Evolutionary conservation across 2,888 invertebrate species (phyloP).

Genomic region (Griposia aprilina): DNA sequence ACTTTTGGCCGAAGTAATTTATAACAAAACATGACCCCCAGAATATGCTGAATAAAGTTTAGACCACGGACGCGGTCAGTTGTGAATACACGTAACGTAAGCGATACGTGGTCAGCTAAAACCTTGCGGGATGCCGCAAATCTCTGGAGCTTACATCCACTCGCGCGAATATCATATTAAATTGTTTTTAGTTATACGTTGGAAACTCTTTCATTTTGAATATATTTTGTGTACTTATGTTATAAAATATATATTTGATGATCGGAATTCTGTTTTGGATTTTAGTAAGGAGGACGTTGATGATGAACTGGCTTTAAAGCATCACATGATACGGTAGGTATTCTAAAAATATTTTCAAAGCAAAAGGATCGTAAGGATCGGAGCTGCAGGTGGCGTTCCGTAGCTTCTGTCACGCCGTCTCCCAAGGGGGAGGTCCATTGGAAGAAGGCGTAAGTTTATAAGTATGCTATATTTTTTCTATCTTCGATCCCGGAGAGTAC

Average conservation of each 20-base stretch:
- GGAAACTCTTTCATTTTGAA: neutral
- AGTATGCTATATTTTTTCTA: too few relatives aligned
- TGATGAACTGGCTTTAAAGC: neutral
- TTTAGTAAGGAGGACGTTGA: neutral
- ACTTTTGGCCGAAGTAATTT: slow-evolving; percentile 29
- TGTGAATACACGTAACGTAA: slow-evolving; percentile 44
- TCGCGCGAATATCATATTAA: slow-evolving; percentile 40
- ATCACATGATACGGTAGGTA: neutral
- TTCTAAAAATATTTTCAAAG: too few relatives aligned
- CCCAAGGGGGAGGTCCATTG: too few relatives aligned
- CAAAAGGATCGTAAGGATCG: too few relatives aligned
- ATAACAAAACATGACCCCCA: slow-evolving; percentile 36
- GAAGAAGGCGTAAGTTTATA: too few relatives aligned
- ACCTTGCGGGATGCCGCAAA: slow-evolving; percentile 48
- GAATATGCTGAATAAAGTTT: slow-evolving; percentile 47
- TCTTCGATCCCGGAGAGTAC: too few relatives aligned
- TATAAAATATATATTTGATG: neutral
- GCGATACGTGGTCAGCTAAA: slow-evolving; percentile 51
- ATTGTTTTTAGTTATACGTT: slow-evolving; percentile 19
- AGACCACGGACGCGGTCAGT: slow-evolving; percentile 39
- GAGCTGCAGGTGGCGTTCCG: too few relatives aligned
- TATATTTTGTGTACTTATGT: neutral
- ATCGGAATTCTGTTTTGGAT: neutral
- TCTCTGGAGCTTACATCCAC: slow-evolving; percentile 45
- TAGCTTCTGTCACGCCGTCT: too few relatives aligned